phyloP scores from a whole-genome alignment of 2,113 vertebrate genomes.

The Menidia beryllina region DNA sequence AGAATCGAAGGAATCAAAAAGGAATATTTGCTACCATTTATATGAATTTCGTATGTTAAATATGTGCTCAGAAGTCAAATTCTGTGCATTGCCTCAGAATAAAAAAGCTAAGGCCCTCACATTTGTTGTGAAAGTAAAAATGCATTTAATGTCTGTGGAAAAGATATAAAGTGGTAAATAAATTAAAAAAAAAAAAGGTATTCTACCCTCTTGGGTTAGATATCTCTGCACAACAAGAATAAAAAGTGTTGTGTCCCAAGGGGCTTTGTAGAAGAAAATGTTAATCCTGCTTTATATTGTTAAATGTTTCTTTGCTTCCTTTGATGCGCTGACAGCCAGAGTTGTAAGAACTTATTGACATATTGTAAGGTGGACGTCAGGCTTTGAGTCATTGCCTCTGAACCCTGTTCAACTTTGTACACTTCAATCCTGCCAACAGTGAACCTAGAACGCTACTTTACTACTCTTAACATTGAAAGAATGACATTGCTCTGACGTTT shows the following conservation, averaged over 20 bases:
- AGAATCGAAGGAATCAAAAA: conserved; percentile 54
- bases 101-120: too few relatives aligned
- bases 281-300: conserved; percentile 78
- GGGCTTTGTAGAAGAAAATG: conserved; percentile 66
- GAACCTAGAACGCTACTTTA: conserved; percentile 49
- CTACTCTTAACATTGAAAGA: conserved; percentile 36
- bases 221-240: conserved; percentile 44
- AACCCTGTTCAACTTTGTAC: conserved; percentile 60
- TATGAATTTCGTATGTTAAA: conserved; percentile 43
- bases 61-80: conserved; percentile 43
- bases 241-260: conserved; percentile 55
- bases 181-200: conserved; percentile 11
- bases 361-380: conserved; percentile 65
- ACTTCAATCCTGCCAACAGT: conserved; percentile 73
- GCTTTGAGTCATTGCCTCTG: conserved; percentile 57
- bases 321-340: conserved; percentile 64
- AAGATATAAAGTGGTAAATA: conserved; percentile 15
- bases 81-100: conserved; percentile 1
- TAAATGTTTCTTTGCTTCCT: conserved; percentile 44
- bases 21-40: conserved; percentile 62
- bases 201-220: conserved; percentile 45
- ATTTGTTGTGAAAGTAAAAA: background rate
- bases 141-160: background rate
- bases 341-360: conserved; percentile 77
- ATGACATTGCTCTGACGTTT: conserved; percentile 36